phyloP scores from a whole-genome alignment of 2,797 vertebrate genomes.

The Acridotheres tristis region DNA sequence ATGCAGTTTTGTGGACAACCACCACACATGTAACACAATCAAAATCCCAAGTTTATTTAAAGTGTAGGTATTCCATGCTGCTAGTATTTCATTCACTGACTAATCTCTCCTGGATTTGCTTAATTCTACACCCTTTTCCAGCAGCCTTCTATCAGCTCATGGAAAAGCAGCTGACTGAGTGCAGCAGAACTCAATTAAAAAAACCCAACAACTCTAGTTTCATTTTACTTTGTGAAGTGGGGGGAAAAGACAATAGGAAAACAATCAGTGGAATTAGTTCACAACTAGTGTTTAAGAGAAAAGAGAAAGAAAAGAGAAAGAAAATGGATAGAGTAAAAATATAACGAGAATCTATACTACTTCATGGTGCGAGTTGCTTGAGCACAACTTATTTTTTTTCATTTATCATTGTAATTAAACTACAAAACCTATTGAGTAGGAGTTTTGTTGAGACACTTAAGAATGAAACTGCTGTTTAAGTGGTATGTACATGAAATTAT shows the following conservation, averaged over 20 bases:
- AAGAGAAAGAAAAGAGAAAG: not conserved
- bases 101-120: conserved; percentile 47
- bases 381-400: not conserved
- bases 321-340: not conserved
- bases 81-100: conserved; percentile 23
- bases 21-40: not conserved
- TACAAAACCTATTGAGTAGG: not conserved
- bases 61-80: not conserved
- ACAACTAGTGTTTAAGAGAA: not conserved
- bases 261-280: not conserved
- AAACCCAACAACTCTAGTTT: not conserved
- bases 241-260: not conserved
- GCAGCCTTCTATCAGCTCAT: not conserved
- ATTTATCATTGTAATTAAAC: not conserved
- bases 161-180: not conserved
- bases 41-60: not conserved
- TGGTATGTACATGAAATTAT: not conserved
- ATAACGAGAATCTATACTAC: not conserved
- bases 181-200: not conserved
- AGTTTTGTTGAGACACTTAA: not conserved
- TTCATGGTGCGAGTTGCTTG: not conserved
- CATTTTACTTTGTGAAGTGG: not conserved
- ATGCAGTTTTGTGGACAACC: not conserved
- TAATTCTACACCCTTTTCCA: not conserved
- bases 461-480: not conserved